Base-by-base conservation (phyloP, 2,797 vertebrate species). In the Orestias chungarensis region DNA sequence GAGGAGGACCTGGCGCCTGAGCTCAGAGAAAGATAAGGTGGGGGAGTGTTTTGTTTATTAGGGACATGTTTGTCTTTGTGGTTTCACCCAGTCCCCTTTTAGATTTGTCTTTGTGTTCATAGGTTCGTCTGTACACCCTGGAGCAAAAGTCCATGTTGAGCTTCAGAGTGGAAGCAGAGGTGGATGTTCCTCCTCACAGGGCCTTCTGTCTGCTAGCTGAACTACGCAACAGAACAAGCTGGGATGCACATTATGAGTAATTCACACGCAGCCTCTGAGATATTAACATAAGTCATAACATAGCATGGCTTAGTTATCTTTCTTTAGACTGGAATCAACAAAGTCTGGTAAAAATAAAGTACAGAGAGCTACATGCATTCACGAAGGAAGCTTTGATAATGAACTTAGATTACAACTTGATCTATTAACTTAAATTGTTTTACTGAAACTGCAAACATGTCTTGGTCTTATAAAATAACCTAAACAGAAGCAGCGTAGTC, bases 241-340 rank as follows among this genome's bases (percentile, higher is more conserved):
- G 97, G 97, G 97, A 99, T 88, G 82, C 68, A 0, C 94, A 96
- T 81, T 98, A 96, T 15, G 82, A 86, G 97, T 99, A 93, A 93
- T 91, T 12, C 55, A 68, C 40, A 49, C 50, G 57, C 59, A 50
- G 23, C 43, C 38, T 54, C 70, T 40, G 55, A 69, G 6, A 20
- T 17, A 57, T n/a, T 31, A 1, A 14, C 25, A 15, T 17, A 29
- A 15, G 14, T 15, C 0, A 6, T 29, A 54, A 27, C 29, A 15
- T 27, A 7, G 15, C 52, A 3, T 44, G 43, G 12, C 43, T 44
- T 14, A 44, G 50, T 52, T 12, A 6, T 52, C 25, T 12, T 52
- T 52, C 25, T 25, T 27, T 27, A 27, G n/a, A 52, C 50, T n/a
- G n/a, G n/a, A n/a, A n/a, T n/a, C n/a, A n/a, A n/a, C n/a, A n/a